These are phyloP conservation scores for Synergus japonicus DNA, from an alignment of 2,888 invertebrate species.

Conservation along the genomic window DNA sequence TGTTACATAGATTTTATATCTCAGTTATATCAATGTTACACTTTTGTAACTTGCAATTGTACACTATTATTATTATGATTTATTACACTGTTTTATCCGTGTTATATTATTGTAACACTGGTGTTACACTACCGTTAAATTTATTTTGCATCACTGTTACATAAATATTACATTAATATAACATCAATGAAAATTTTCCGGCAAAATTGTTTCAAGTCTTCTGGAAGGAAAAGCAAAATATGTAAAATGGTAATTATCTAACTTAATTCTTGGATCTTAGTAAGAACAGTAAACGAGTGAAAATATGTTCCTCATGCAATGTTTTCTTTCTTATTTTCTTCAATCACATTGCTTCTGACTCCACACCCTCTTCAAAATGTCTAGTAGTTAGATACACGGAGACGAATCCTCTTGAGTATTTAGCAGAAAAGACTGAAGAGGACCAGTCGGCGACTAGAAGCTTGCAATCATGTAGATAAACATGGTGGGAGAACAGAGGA, in stretches of 20 bases:
- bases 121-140: too few species aligned
- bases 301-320: background rate
- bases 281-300: background rate
- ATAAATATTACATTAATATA: too few species aligned
- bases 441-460: conserved; percentile 44
- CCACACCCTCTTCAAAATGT: conserved; percentile 7
- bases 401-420: conserved; percentile 23
- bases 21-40: too few species aligned
- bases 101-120: too few species aligned
- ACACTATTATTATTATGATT: too few species aligned
- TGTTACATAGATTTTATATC: too few species aligned
- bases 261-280: background rate
- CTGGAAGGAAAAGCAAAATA: background rate
- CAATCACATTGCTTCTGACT: conserved; percentile 8
- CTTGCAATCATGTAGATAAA: conserved; percentile 64
- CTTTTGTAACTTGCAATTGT: too few species aligned
- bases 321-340: background rate
- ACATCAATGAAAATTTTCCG: too few species aligned
- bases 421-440: conserved; percentile 4
- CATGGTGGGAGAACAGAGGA: conserved; percentile 44
- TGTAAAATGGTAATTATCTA: background rate
- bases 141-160: too few species aligned
- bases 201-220: background rate
- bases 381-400: conserved; percentile 5
- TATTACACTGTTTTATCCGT: too few species aligned